Evolutionary conservation across 2,113 vertebrate species (phyloP).

Genomic region (Burhinus oedicnemus): DNA sequence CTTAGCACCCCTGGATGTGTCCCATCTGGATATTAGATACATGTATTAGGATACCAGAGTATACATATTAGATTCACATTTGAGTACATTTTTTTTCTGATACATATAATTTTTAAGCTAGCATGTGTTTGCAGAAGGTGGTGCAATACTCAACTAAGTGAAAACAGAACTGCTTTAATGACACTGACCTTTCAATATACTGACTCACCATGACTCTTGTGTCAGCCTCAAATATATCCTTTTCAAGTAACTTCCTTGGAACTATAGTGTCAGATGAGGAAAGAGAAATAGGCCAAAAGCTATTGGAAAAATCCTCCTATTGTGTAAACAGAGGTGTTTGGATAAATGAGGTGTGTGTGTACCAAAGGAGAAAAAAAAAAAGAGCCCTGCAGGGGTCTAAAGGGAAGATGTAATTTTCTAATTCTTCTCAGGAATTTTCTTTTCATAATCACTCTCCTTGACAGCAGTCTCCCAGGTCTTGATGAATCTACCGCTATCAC

Average conservation of each 20-base stretch:
- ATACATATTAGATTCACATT: neutral
- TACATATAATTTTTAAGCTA: neutral
- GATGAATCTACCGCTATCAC: neutral
- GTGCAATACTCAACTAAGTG: neutral
- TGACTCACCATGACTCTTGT: slow-evolving; percentile 44
- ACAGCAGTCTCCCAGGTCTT: neutral
- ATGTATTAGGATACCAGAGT: neutral
- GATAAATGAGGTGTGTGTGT: neutral
- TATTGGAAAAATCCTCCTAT: slow-evolving; percentile 11
- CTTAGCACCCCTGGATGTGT: neutral
- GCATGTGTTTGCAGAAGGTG: neutral
- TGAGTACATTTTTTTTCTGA: neutral
- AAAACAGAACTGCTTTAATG: slow-evolving; percentile 52
- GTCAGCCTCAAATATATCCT: neutral
- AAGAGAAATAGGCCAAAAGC: slow-evolving; percentile 23
- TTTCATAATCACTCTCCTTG: neutral
- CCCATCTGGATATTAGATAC: neutral
- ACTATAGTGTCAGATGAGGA: neutral
- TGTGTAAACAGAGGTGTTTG: slow-evolving; percentile 33
- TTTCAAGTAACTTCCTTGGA: slow-evolving; percentile 41
- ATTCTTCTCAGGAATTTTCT: neutral
- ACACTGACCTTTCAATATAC: slow-evolving; percentile 28
- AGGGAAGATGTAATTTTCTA: neutral
- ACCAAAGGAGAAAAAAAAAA: neutral
- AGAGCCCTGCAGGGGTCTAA: neutral